Conservation (phyloP, 2,888 invertebrate genomes). For the Drosophila barbarae region DNA sequence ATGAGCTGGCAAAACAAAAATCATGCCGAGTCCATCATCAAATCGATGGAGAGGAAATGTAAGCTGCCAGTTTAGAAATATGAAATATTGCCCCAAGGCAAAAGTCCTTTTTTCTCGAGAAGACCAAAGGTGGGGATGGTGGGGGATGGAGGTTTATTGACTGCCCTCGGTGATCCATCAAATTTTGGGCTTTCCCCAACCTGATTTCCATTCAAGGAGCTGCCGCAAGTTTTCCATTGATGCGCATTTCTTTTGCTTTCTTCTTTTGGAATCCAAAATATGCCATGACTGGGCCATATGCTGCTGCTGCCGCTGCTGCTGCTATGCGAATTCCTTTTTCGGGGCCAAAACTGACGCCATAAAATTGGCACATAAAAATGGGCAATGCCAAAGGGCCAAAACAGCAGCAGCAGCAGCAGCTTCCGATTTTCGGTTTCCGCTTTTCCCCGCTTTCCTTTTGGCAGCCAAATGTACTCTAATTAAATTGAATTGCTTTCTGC, state of each 20-base stretch:
- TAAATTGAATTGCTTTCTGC: constrained; percentile 64
- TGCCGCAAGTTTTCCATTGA: constrained; percentile 55
- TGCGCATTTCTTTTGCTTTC: constrained; percentile 42
- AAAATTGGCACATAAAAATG: constrained; percentile 55
- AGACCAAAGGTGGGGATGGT: constrained; percentile 5
- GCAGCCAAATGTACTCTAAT: constrained; percentile 59
- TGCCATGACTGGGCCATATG: constrained; percentile 35
- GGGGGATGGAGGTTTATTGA: constrained; percentile 25
- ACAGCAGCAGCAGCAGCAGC: constrained; percentile 9
- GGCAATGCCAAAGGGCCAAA: constrained; percentile 14
- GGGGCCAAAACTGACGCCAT: constrained; percentile 50
- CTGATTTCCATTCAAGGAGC: constrained; percentile 63
- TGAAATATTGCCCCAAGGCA: constrained; percentile 43
- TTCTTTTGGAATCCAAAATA: constrained; percentile 48
- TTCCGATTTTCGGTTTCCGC: constrained; percentile 40
- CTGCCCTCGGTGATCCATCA: constrained; percentile 60
- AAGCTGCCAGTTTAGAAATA: constrained; percentile 64
- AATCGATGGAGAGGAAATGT: constrained; percentile 60
- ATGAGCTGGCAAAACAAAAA: constrained; percentile 72
- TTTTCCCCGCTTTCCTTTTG: constrained; percentile 7
- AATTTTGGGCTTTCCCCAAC: constrained; percentile 43
- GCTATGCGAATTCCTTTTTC: constrained; percentile 16
- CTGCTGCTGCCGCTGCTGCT: constrained; percentile 15
- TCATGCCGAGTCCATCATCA: constrained; percentile 64
- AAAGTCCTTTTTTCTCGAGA: constrained; percentile 24